Percentiles rank a stretch among this genome's conserved stretches.
These are phyloP conservation scores for Eugnorisma glareosa DNA, from an alignment of 2,888 invertebrate genomes.

Conservation along the genomic window DNA sequence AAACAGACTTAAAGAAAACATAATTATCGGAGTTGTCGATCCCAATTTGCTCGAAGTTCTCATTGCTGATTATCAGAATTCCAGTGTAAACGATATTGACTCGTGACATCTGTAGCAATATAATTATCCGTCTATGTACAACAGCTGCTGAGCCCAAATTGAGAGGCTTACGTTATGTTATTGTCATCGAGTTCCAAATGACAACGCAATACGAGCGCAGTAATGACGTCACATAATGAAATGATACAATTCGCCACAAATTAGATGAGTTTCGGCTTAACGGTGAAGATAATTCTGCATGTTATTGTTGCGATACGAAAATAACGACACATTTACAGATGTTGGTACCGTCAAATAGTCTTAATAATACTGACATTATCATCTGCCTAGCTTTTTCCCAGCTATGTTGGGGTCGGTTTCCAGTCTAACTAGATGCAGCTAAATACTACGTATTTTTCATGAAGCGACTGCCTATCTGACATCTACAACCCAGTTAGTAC, in stretches of 20 bases:
- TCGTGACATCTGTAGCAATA: slow-evolving; percentile 12
- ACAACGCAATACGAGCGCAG: slow-evolving; percentile 25
- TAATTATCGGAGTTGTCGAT: background rate
- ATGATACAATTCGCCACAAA: slow-evolving; percentile 41
- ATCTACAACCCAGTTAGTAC: no score
- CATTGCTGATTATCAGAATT: slow-evolving; percentile 1
- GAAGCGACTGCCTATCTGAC: no score
- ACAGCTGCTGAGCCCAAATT: slow-evolving; percentile 42
- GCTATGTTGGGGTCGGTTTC: no score
- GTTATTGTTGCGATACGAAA: slow-evolving; percentile 9
- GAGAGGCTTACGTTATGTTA: slow-evolving; percentile 45
- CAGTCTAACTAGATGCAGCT: no score
- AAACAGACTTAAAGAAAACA: no score
- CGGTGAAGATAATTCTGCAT: slow-evolving; percentile 23
- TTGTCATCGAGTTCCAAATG: slow-evolving; percentile 48
- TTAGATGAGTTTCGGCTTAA: slow-evolving; percentile 44
- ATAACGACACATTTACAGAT: background rate
- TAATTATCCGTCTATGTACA: slow-evolving; percentile 28
- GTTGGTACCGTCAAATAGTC: background rate
- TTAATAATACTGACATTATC: background rate
- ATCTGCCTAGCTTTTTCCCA: no score
- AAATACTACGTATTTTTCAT: no score
- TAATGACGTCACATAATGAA: slow-evolving; percentile 47
- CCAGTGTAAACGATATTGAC: slow-evolving; percentile 3
- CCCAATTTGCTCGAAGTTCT: background rate